Evolutionary conservation across 1,140 invertebrate genomes (phyloP), one percentile per base, ranked within the genome.

Genomic region (Lamellibrachia luymesi): DNA sequence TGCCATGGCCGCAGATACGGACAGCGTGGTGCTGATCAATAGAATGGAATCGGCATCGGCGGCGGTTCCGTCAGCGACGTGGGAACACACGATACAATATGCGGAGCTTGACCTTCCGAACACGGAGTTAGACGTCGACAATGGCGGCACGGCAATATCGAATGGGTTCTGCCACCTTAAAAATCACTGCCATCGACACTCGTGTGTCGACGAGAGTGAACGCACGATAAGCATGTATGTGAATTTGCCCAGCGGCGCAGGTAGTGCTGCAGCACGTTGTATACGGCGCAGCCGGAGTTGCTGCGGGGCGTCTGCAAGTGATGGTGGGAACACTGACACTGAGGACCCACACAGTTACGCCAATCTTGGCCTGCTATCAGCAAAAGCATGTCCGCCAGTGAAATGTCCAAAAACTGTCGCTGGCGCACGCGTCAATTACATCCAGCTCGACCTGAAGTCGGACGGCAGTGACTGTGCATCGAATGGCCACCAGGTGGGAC

Each of bases 391-490:
- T 80, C 64, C 64, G 25, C 64, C 64, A 80, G 64, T 80, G 64
- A 80, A 80, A 80, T 80, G 64, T 80, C 64, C 64, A 80, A 80
- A 91, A 50, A 51, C 64, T 17, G 64, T 80, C 64, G 64, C 64
- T 80, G 64, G 64, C 25, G 64, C 92, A 10, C 56, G 92, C 6
- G 38, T 93, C 25, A 93, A 93, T 51, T 93, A 93, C 92, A 93
- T 93, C 22, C 93, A 93, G 90, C 89, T 93, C 27, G 92, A 93
- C 49, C 56, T 93, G 4, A 27, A 64, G 17, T 92, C 93, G 90
- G 64, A 80, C 4, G 64, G 64, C 64, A 80, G 64, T 22, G 90
- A 92, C 51, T n/a, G 93, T 27, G 6, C 38, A 51, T 90, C 80
- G n/a, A 51, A 64, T 89, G 91, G 51, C 93, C 51, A 51, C 64